Percentiles rank a stretch among this genome's conserved stretches.
phyloP scores from a whole-genome alignment of 2,113 vertebrate genomes.

The Melierax canorus region DNA sequence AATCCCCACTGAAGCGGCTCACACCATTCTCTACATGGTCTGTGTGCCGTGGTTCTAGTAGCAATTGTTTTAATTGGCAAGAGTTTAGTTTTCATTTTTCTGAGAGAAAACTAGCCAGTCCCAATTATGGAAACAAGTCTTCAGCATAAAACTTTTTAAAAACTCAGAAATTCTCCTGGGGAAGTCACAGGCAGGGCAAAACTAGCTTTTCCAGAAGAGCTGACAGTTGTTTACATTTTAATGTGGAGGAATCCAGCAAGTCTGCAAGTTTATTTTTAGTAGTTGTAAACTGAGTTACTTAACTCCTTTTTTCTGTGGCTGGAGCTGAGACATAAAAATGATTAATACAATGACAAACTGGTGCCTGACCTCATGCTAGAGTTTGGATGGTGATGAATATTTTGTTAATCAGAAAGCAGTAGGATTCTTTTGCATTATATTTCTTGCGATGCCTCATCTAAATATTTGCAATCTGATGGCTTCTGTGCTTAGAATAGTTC shows the following conservation, averaged over 20 bases:
- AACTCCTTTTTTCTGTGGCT: conserved; percentile 47
- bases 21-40: conserved; percentile 1
- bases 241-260: conserved; percentile 57
- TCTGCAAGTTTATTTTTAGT: conserved; percentile 75
- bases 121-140: conserved; percentile 72
- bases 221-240: conserved; percentile 71
- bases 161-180: conserved; percentile 51
- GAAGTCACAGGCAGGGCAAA: conserved; percentile 61
- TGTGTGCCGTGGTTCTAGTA: conserved; percentile 52
- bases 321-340: conserved; percentile 41
- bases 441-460: conserved; percentile 26
- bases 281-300: conserved; percentile 63
- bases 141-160: conserved; percentile 46
- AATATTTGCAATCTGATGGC: conserved; percentile 16
- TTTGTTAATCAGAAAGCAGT: not conserved
- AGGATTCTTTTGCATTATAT: conserved; percentile 33
- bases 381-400: not conserved
- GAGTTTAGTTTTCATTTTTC: conserved; percentile 61
- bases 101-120: conserved; percentile 65
- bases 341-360: conserved; percentile 45
- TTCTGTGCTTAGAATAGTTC: conserved; percentile 12
- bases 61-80: conserved; percentile 65
- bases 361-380: not conserved
- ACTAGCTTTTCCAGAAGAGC: conserved; percentile 63
- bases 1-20: not conserved